A percentile compares a stretch with the other conserved stretches of the same genome.
These are phyloP conservation scores for Thryonomys swinderianus DNA, from an alignment of 2,113 vertebrate species.

Conservation along the genomic window DNA sequence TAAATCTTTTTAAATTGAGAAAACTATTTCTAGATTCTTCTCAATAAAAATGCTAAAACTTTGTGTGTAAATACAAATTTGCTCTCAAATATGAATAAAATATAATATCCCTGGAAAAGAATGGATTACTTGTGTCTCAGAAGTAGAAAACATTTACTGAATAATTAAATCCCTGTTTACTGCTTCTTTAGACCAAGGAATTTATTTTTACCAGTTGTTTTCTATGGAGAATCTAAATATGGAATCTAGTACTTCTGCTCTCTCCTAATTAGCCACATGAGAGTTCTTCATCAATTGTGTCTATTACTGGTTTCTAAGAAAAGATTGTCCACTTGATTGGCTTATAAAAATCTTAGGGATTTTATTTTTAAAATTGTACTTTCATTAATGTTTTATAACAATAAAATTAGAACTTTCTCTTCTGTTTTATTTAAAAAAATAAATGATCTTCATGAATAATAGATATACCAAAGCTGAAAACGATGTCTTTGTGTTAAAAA, in stretches of 20 bases:
- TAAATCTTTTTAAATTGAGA: neutral
- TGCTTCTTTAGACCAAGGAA: neutral
- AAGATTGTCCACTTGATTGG: neutral
- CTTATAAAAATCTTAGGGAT: conserved; percentile 3
- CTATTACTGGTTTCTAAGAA: neutral
- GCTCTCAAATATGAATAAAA: neutral
- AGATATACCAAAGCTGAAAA: conserved; percentile 40
- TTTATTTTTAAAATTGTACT: neutral
- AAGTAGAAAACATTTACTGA: neutral
- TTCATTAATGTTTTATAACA: conserved; percentile 23
- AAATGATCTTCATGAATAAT: conserved; percentile 40
- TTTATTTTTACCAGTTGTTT: conserved; percentile 3
- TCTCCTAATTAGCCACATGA: neutral
- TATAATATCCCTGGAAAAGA: neutral
- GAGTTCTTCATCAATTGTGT: neutral
- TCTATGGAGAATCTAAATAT: neutral
- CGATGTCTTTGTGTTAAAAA: conserved; percentile 50
- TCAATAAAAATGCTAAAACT: neutral
- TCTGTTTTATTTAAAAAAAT: conserved; percentile 59
- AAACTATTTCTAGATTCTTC: neutral
- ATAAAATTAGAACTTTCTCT: conserved; percentile 11
- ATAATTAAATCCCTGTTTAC: neutral
- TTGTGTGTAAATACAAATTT: neutral
- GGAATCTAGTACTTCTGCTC: neutral
- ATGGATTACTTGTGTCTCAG: neutral